A percentile compares a stretch with the other conserved stretches of the same genome.
Conservation (phyloP, 2,113 vertebrate species). For the Spheniscus mendiculus region DNA sequence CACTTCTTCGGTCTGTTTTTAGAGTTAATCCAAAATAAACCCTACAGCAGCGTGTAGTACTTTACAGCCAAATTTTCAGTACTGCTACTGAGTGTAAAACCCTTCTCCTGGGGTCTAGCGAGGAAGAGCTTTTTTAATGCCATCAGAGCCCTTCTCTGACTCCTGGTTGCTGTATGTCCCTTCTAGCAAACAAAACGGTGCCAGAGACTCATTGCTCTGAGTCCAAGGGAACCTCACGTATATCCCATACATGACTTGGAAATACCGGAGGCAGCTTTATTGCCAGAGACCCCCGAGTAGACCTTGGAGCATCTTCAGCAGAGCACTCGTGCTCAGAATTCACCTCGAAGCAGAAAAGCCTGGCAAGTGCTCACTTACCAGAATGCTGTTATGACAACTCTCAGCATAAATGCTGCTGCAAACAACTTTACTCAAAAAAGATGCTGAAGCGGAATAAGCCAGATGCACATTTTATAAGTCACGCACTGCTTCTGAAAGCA, state of each 20-base stretch:
- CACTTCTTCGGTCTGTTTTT: background rate
- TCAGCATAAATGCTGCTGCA: background rate
- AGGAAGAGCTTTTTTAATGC: background rate
- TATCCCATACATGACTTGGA: background rate
- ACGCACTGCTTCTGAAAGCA: background rate
- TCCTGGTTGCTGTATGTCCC: background rate
- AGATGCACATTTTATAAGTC: background rate
- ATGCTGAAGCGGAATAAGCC: background rate
- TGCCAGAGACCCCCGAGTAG: accelerated
- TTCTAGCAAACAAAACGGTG: background rate
- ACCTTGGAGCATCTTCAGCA: background rate
- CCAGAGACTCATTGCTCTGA: background rate
- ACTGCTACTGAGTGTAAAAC: background rate
- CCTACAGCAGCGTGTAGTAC: background rate
- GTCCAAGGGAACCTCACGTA: background rate
- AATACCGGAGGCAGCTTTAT: background rate
- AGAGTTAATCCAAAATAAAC: background rate
- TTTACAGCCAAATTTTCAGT: background rate
- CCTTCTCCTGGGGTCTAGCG: background rate
- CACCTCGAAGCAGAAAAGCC: background rate
- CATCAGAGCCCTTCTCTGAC: background rate
- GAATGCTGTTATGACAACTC: background rate
- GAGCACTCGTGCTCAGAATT: background rate
- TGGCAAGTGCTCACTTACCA: background rate
- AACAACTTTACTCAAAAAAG: background rate